Conservation (phyloP, 2,888 invertebrate species). For the Patella pellucida region DNA sequence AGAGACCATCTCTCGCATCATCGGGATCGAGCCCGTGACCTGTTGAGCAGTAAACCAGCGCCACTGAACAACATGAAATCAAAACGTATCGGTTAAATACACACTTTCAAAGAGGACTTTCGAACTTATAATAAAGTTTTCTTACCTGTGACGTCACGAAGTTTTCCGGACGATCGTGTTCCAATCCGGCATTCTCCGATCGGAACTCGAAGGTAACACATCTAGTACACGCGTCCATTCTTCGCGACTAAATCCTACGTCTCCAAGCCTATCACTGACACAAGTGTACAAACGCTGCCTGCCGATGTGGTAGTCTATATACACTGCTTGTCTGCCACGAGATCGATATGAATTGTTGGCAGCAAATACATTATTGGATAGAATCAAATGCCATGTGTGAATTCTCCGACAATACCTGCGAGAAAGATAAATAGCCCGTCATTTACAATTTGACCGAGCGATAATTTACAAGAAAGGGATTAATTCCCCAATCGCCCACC, state of each 20-base stretch:
- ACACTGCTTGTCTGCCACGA: background rate
- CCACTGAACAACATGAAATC: too few species aligned
- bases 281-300: too few species aligned
- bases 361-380: background rate
- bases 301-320: too few species aligned
- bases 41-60: too few species aligned
- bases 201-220: background rate
- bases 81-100: too few species aligned
- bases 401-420: background rate
- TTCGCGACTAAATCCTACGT: background rate
- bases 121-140: background rate
- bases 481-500: too few species aligned
- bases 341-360: slow-evolving; percentile 3
- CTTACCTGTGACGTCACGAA: slow-evolving; percentile 8
- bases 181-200: background rate
- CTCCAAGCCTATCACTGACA: background rate
- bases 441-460: too few species aligned
- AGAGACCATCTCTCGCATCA: too few species aligned
- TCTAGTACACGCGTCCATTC: background rate
- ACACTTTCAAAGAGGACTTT: too few species aligned
- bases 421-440: too few species aligned
- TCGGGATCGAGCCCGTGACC: too few species aligned
- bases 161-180: background rate
- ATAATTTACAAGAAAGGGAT: too few species aligned
- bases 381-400: slow-evolving; percentile 9